Percentiles rank a stretch among this genome's conserved stretches.
These are phyloP conservation scores for Enchytraeus crypticus DNA, from an alignment of 2,888 invertebrate species.

Conservation along the genomic window DNA sequence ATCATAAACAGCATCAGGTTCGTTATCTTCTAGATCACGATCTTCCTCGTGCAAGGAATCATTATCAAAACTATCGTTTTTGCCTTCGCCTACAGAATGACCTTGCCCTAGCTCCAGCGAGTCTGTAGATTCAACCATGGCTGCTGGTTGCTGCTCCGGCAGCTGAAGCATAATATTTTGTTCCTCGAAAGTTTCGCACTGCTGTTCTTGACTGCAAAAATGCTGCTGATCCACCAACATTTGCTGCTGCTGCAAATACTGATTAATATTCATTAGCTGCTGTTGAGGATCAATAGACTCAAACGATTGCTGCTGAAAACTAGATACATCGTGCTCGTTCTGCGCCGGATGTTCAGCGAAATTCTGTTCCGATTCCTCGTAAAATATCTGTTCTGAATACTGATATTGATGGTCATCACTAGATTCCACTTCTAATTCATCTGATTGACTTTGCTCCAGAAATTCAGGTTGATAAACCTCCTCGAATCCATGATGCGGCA, in stretches of 20 bases:
- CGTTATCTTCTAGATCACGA: conserved; percentile 34
- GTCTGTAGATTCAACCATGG: conserved; percentile 35
- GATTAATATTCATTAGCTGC: too few species aligned
- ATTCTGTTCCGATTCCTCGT: background rate
- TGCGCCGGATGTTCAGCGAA: background rate
- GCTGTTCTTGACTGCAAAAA: background rate
- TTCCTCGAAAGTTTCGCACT: background rate
- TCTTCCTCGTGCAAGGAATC: conserved; percentile 31
- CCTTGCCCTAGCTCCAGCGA: conserved; percentile 29
- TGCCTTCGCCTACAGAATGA: conserved; percentile 22
- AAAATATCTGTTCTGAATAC: conserved; percentile 1
- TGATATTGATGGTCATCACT: background rate
- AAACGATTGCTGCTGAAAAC: background rate
- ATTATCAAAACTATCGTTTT: conserved; percentile 7
- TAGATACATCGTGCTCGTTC: background rate
- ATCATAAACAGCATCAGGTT: conserved; percentile 33
- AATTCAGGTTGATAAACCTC: too few species aligned
- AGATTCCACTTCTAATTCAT: too few species aligned
- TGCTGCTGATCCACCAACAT: background rate
- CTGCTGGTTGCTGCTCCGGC: too few species aligned
- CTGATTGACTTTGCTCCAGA: too few species aligned
- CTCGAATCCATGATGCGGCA: too few species aligned
- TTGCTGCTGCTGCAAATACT: too few species aligned
- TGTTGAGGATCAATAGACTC: background rate
- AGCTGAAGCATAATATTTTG: conserved; percentile 3